Evolutionary conservation across 1,140 invertebrate species (phyloP), one percentile per base, ranked within the genome.

Genomic region (Monomorium pharaonis): DNA sequence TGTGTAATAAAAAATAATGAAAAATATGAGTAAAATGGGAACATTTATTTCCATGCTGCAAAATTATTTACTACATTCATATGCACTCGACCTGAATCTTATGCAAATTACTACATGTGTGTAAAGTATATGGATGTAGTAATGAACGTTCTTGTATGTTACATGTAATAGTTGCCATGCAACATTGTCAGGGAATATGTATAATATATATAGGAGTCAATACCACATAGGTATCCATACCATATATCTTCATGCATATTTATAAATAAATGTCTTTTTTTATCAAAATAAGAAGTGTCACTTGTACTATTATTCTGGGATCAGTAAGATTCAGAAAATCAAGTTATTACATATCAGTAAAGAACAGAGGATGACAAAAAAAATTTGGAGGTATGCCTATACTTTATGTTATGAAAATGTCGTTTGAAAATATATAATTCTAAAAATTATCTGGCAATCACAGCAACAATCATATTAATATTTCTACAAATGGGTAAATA

Each of bases 211-310:
- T 0, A 47, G 9, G 10, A 0, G 47, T 27, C n/a, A 37, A 70
- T 44, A 65, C n/a, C 33, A 65, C 7, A 56, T 24, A n/a, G 12
- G 2, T 80, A 42, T 83, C 9, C 67, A 83, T 6, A 74, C 18
- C 18, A 58, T 37, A 37, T 37, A 37, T 83, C 74, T 72, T 58
- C 78, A 83, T 83, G 78, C 78, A 83, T 21, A 27, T 81, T 81
- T 21, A 72, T 30, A n/a, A 14, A 37, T 70, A 37, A 37, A 21
- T 37, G 7, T 65, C 12, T 33, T 49, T 80, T 33, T 33, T 30
- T 18, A 69, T 1, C 16, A 67, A 76, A 67, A 12, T 78, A 1
- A 3, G 12, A 80, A 42, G 12, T 76, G 60, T 76, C 2, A 37
- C 7, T 27, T 27, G 10, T n/a, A 78, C 3, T 78, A 42, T 30